Evolutionary conservation across 2,797 vertebrate species (phyloP), one percentile per base, ranked within the genome.

Genomic region (Melanotaenia nigrans): DNA sequence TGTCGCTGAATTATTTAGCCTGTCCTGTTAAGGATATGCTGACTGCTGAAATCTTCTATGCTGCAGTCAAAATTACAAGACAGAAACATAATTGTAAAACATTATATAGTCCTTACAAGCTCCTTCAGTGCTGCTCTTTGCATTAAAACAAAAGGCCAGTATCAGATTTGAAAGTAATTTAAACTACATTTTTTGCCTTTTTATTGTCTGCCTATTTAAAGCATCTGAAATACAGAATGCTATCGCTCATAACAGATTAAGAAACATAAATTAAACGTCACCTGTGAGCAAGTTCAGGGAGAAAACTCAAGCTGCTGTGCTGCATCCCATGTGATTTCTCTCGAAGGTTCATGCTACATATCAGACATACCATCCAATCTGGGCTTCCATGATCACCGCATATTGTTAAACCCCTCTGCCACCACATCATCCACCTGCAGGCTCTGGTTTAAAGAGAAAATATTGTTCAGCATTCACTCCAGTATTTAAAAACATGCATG

Each of bases 1-100:
- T 65, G 65, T 63, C 42, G 54, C 38, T 30, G 57, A 65, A 74
- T 69, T 25, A 35, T 72, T 49, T 65, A 13, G 57, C 16, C 3
- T 11, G 6, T 61, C 13, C 45, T 35, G 30, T 60, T 69, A 38
- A 36, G 56, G 9, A 12, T 40, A 14, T 5, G 22, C 5, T 10
- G 28, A 47, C 69, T 32, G 57, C 12, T 60, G 1, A 55, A 61
- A 69, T 75, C 13, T 49, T 1, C 45, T 20, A 10, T 24, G 16
- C 32, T 74, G n/a, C 42, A 28, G 51, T 47, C 32, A 30, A 18
- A 51, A 9, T 47, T 14, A 53, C 42, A 30, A 10, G 45, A 55
- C 45, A 54, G 0, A n/a, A 33, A 60, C 28, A 28, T 12, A 54
- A 22, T 49, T 13, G 1, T 53, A 4, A 54, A 54, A 54, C 53